Evolutionary conservation across 1,140 invertebrate genomes (phyloP), one percentile per base, ranked within the genome.

Genomic region (Drosophila simulans): DNA sequence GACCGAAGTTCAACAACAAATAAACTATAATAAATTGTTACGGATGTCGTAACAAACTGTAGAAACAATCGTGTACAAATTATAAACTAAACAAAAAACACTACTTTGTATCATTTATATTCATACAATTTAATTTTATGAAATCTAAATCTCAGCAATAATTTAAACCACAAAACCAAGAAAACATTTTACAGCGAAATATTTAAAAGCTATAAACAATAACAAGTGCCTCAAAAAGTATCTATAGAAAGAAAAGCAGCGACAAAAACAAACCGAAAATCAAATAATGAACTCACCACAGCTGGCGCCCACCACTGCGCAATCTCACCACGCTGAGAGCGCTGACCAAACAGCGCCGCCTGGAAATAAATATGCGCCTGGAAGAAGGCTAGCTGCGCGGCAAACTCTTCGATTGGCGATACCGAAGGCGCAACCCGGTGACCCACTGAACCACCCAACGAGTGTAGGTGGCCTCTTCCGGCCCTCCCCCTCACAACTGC

Each of bases 301-400:
- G 31, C 31, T 25, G 27, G 13, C 31, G 5, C 43, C 20, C 20
- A 31, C 27, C 15, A n/a, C 48, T 5, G 48, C 48, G 48, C 48
- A 51, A 34, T 25, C 48, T 51, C 48, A 51, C 48, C 48, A 34
- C 25, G 13, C 48, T 51, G 48, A 51, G 48, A 51, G 46, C 22
- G 46, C 13, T 10, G 46, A 25, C 22, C 25, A 51, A 51, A 17
- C 48, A 22, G 5, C 48, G n/a, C 25, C 11, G 53, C 11, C 65
- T 37, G 68, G 40, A 56, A 85, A 91, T 81, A 86, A 90, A 65
- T 92, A 81, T 55, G 88, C 91, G 91, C 91, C 91, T 89, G 89
- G 89, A 80, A 91, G 91, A 76, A 89, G 90, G 46, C 77, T 92
- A 80, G 91, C 91, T 8, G 91, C 91, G 3, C 54, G 91, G 12